Evolutionary conservation across 1,140 invertebrate species (phyloP), one percentile per base, ranked within the genome.

Genomic region (Diachasma alloeum): DNA sequence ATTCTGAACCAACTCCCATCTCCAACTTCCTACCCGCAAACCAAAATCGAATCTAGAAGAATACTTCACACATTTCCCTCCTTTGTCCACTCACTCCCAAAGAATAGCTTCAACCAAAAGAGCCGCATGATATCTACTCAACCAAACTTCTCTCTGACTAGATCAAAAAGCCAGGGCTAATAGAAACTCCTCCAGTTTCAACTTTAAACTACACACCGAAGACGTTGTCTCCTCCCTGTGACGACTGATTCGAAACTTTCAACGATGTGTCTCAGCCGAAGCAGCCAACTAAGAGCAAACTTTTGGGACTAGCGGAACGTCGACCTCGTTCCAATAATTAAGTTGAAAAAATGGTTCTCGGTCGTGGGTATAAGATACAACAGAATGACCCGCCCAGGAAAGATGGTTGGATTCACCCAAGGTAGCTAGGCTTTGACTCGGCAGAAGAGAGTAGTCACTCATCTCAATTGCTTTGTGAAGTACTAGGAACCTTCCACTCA

Each of bases 311-410:
- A 71, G 67, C 78, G 79, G 76, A 74, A 63, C 77, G 66, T 70
- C 78, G 70, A 72, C 73, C 78, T 80, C 82, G 75, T 85, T 82
- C 81, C 77, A 80, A 86, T 87, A 87, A 87, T 86, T 86, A 86
- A 86, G 82, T 86, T 86, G 78, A 81, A 85, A 87, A 87, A 86
- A 87, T 86, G 83, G 5, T 31, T 70, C 19, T 36, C 37, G n/a
- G 1, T 9, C 39, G 39, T 42, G 9, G 39, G 48, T 53, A 53
- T 53, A 53, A 19, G 48, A 46, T 11, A 46, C 44, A 9, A 19
- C 0, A 53, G 48, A 19, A 53, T 53, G 48, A 70, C n/a, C 22
- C 19, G 17, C 11, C 31, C 5, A 13, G 66, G 36, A 19, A 56
- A 19, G 48, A 56, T 19, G 48, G 48, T 82, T 4, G 39, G 82